phyloP scores from a whole-genome alignment of 1,140 invertebrate species.

The Conopomorpha cramerella region DNA sequence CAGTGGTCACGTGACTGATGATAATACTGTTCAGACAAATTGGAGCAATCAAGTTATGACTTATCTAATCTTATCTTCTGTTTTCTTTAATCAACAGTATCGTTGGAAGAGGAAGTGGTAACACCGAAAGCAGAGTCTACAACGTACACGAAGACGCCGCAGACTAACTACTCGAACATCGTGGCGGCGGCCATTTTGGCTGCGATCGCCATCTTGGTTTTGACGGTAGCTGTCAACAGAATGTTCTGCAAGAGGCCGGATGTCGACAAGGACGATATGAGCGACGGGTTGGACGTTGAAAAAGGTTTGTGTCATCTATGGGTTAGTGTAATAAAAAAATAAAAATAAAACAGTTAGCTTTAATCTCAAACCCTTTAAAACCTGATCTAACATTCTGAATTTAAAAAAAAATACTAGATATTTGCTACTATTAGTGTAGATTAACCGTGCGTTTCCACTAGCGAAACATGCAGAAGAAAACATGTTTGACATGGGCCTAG shows the following conservation, averaged over 20 bases:
- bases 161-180: conserved; percentile 19
- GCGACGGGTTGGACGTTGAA: conserved; percentile 20
- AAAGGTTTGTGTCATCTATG: conserved; percentile 19
- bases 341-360: too few relatives aligned
- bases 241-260: conserved; percentile 21
- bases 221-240: conserved; percentile 20
- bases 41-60: neutral
- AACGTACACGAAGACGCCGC: conserved; percentile 19
- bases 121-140: conserved; percentile 35
- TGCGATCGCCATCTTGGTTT: conserved; percentile 21
- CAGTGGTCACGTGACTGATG: too few relatives aligned
- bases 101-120: conserved; percentile 29
- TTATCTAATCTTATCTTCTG: too few relatives aligned
- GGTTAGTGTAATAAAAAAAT: too few relatives aligned
- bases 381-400: too few relatives aligned
- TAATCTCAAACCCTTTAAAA: too few relatives aligned
- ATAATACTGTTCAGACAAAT: too few relatives aligned
- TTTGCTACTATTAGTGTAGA: too few relatives aligned
- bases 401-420: too few relatives aligned
- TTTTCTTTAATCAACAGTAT: conserved; percentile 23
- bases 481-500: too few relatives aligned
- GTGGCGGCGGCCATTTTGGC: conserved; percentile 22
- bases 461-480: too few relatives aligned
- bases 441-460: too few relatives aligned
- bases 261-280: conserved; percentile 20